These are phyloP conservation scores for Netta rufina DNA, from an alignment of 2,797 vertebrate species.

Conservation along the genomic window DNA sequence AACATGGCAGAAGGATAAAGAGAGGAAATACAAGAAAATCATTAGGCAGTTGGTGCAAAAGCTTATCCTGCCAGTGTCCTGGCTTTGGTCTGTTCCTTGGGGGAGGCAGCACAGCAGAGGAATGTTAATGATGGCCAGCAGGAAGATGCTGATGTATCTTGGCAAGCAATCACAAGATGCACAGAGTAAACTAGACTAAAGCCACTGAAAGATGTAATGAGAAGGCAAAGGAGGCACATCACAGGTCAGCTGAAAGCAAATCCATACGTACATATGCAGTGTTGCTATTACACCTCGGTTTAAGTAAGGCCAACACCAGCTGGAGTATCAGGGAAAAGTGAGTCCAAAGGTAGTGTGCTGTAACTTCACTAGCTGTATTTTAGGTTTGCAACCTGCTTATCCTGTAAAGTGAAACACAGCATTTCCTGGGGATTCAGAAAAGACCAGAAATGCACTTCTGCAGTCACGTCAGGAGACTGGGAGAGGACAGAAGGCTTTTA, in stretches of 20 bases:
- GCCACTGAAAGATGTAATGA: slow-evolving; percentile 24
- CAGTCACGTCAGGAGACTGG: background rate
- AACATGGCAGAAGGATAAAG: background rate
- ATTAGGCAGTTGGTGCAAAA: background rate
- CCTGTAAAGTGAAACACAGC: background rate
- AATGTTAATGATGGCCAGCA: slow-evolving; percentile 47
- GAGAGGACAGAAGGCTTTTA: background rate
- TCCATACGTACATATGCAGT: background rate
- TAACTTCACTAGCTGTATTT: background rate
- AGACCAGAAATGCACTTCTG: background rate
- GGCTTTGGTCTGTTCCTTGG: background rate
- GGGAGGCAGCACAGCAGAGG: background rate
- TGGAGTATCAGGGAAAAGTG: background rate
- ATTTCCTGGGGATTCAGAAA: background rate
- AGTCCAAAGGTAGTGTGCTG: background rate
- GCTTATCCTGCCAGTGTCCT: background rate
- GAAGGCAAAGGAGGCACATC: slow-evolving; percentile 22
- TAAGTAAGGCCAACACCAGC: background rate
- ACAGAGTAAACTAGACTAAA: background rate
- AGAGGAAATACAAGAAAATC: background rate
- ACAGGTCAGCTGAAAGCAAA: slow-evolving; percentile 19
- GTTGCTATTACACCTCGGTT: background rate
- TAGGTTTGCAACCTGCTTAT: background rate
- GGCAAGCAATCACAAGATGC: slow-evolving; percentile 17
- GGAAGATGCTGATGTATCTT: slow-evolving; percentile 1